These are phyloP conservation scores for Phyllotis vaccarum DNA, from an alignment of 2,797 vertebrate genomes.

Conservation along the genomic window DNA sequence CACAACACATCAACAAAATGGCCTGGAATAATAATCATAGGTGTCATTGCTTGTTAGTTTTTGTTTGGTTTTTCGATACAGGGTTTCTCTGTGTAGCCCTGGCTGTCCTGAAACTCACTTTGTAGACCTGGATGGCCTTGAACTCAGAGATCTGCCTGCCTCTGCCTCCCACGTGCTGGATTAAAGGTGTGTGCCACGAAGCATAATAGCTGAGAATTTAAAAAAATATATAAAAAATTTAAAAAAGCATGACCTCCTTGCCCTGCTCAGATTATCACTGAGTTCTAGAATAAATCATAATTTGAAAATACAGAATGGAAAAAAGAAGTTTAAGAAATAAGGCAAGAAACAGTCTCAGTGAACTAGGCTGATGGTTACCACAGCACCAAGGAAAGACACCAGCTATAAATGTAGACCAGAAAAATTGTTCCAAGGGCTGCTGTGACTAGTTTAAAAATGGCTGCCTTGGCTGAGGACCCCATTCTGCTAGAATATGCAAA, in stretches of 20 bases:
- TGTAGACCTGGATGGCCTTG: neutral
- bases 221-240: neutral
- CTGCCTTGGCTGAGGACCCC: conserved; percentile 9
- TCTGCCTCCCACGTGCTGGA: neutral
- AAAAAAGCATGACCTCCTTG: neutral
- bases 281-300: neutral
- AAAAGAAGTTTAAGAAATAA: neutral
- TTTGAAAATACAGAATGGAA: neutral
- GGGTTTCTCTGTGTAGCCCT: neutral
- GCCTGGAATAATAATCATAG: neutral
- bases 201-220: neutral
- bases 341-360: conserved; percentile 2
- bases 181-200: neutral
- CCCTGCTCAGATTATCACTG: neutral
- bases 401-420: neutral
- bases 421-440: neutral
- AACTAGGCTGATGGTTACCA: neutral
- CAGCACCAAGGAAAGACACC: neutral
- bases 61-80: neutral
- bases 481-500: neutral
- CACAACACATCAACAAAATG: conserved; percentile 63
- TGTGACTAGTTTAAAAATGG: neutral
- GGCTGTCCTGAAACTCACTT: neutral
- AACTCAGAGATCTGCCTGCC: neutral
- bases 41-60: neutral